Base-by-base conservation (phyloP, 2,113 vertebrate species). In the Xenopus tropicalis region DNA sequence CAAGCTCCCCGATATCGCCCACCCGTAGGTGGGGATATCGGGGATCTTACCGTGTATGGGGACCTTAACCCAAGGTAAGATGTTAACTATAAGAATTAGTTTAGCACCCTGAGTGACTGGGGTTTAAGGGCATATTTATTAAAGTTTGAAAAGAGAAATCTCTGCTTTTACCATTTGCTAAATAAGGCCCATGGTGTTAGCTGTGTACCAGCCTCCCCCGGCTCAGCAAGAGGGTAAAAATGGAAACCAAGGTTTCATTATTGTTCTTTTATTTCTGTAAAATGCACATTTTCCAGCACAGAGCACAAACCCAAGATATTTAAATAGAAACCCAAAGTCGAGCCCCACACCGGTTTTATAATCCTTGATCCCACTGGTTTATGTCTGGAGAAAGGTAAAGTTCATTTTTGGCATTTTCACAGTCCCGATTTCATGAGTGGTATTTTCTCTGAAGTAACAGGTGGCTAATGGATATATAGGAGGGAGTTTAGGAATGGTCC, bases 221-320 rank as follows among this genome's bases (percentile, higher is more conserved):
- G 29, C 10, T 9, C 29, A 37, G 29, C 29, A 37, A 37, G 29
- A 7, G 29, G 29, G 10, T 37, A 37, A 37, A 37, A 37, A 37
- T 37, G 29, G 29, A 37, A 37, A 37, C 10, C 29, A 37, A 3
- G 29, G 10, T 6, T 37, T 37, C 29, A 63, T 29, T 11, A 68
- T 71, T 62, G 10, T 57, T 74, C 67, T 68, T 74, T 74, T 61
- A 74, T 74, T 74, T 74, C 57, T 74, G 72, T 66, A 74, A 74
- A 74, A 74, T 43, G 72, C 72, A 74, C 72, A 74, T 74, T 68
- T 74, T 74, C 72, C 72, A 74, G 72, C 72, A 74, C 72, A 51
- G 59, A 74, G 72, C 72, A 74, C 72, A 74, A 74, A 67, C 57
- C 64, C 64, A 29, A 74, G 56, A 74, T 74, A 74, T 68, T 68